These are phyloP conservation scores for Sisor rabdophorus DNA, from an alignment of 2,113 vertebrate genomes.

Conservation along the genomic window DNA sequence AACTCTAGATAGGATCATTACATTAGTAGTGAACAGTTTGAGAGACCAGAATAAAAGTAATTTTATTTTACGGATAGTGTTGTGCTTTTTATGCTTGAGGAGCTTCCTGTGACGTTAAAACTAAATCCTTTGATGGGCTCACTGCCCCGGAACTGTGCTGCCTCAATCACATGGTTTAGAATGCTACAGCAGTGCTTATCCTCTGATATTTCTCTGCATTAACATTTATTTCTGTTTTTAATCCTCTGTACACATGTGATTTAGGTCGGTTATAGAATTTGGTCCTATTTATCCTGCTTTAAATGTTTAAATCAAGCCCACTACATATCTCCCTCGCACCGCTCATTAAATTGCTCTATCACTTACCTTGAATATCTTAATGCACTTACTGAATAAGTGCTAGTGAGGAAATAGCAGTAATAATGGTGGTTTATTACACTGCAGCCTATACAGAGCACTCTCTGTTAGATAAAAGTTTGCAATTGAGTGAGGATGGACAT, in stretches of 20 bases:
- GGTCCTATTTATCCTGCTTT: constrained; percentile 67
- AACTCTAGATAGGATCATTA: not conserved
- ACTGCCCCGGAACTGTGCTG: not conserved
- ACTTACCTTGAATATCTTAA: constrained; percentile 54
- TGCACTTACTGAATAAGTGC: constrained; percentile 52
- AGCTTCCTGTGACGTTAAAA: not conserved
- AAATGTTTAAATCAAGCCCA: constrained; percentile 59
- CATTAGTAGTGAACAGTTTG: not conserved
- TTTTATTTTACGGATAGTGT: not conserved
- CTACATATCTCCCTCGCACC: constrained; percentile 51
- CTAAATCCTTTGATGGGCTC: not conserved
- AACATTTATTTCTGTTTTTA: constrained; percentile 73
- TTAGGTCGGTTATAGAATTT: constrained; percentile 69
- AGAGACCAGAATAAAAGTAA: not conserved
- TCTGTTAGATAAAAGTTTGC: constrained; percentile 27
- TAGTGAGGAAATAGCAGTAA: constrained; percentile 42
- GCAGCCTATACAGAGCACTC: constrained; percentile 28
- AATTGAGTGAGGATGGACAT: constrained; percentile 31
- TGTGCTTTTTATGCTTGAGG: not conserved
- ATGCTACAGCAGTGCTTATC: not conserved
- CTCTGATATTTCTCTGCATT: constrained; percentile 66
- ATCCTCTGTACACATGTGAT: constrained; percentile 66
- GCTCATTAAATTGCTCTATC: constrained; percentile 67
- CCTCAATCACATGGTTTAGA: constrained; percentile 46
- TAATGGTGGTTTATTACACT: constrained; percentile 44